Percentiles rank a stretch among this genome's conserved stretches.
These are phyloP conservation scores for Pycnomerus fuliginosus DNA, from an alignment of 2,888 invertebrate genomes.

Conservation along the genomic window DNA sequence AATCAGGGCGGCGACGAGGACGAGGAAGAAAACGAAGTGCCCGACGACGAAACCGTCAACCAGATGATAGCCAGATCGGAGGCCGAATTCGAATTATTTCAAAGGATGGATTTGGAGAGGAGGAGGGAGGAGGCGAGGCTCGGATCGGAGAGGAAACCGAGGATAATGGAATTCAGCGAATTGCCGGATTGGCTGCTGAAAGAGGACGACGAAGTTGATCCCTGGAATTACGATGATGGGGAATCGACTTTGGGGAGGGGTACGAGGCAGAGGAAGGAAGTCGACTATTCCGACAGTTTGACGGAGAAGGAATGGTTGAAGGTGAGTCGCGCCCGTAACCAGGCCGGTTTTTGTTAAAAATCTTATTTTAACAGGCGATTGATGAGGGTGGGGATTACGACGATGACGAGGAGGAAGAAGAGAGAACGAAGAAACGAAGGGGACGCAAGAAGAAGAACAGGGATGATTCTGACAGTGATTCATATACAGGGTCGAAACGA, in stretches of 20 bases:
- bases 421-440: conserved; percentile 59
- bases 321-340: too few relatives aligned
- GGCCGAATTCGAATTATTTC: conserved; percentile 91
- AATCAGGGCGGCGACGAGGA: conserved; percentile 94
- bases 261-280: conserved; percentile 91
- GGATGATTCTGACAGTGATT: conserved; percentile 61
- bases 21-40: conserved; percentile 86
- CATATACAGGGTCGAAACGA: conserved; percentile 53
- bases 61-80: conserved; percentile 98
- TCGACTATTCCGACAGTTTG: conserved; percentile 95
- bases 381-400: conserved; percentile 84
- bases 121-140: conserved; percentile 71
- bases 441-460: conserved; percentile 55
- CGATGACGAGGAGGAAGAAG: conserved; percentile 70
- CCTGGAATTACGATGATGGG: conserved; percentile 62
- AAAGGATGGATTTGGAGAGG: conserved; percentile 90
- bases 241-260: conserved; percentile 86
- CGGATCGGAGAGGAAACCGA: conserved; percentile 74
- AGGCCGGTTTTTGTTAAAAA: not conserved
- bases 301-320: conserved; percentile 98
- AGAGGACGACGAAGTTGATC: conserved; percentile 87
- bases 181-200: conserved; percentile 94
- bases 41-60: conserved; percentile 98
- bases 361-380: conserved; percentile 57
- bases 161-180: conserved; percentile 92